Base-by-base conservation (phyloP, 2,797 vertebrate species). In the Coluber constrictor region DNA sequence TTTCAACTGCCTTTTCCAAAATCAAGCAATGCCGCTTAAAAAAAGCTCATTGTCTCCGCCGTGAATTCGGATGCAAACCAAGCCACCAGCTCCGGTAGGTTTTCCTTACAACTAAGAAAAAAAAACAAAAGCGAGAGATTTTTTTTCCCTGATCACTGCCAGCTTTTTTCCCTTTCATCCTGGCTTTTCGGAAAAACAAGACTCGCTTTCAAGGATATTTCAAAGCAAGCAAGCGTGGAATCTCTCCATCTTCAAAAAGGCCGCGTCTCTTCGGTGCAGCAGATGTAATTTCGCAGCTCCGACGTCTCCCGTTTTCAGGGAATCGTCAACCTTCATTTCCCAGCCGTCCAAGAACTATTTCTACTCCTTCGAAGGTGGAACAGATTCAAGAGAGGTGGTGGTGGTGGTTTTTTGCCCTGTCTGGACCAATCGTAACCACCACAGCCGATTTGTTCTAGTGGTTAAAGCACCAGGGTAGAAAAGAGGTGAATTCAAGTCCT, bases 121-220 rank as follows among this genome's bases (percentile, higher is more conserved):
- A n/a, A 32, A 16, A 32, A 70, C n/a, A 32, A 32, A 70, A 70
- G 2, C 5, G 15, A 32, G n/a, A 70, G 13, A 27, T 15, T 63
- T 12, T 3, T 27, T 4, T 0, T 0, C 3, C 25, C 88, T 51
- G 27, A 37, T 23, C 74, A 2, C 15, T 25, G 1, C 37, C 47
- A 20, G 27, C 47, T 29, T 74, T 13, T 13, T 54, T 13, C 6
- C 8, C 29, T 27, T 27, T 11, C 27, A 51, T 29, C 61, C 61
- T 70, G 27, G 20, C 7, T 43, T 90, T 59, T 54, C 70, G 2
- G 10, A 9, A 51, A 90, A 37, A 63, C 25, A 23, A 43, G 25
- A 7, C 27, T 9, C 27, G 51, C 29, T 87, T 29, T 6, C 25
- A 54, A n/a, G 27, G 47, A 1, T 87, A 20, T 86, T 86, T 88